phyloP scores from a whole-genome alignment of 2,113 vertebrate species.

The Mesitornis unicolor region DNA sequence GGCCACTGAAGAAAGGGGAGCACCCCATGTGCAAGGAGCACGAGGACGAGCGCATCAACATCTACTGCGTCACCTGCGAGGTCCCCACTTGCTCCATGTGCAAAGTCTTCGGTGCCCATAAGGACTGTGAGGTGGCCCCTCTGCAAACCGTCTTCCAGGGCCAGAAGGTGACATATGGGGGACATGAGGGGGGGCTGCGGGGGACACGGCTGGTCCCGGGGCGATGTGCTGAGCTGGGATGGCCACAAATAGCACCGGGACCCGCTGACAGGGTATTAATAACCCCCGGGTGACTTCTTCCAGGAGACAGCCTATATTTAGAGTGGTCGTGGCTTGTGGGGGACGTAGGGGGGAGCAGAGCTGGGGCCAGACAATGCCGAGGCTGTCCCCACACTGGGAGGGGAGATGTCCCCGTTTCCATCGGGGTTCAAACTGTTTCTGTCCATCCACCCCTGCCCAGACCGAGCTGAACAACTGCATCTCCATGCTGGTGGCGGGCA shows the following conservation, averaged over 20 bases:
- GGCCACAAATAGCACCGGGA: constrained; percentile 38
- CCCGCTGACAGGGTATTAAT: constrained; percentile 35
- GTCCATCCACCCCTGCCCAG: background rate
- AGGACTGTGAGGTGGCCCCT: constrained; percentile 93
- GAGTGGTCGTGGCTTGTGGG: background rate
- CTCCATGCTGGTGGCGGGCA: constrained; percentile 82
- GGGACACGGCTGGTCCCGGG: background rate
- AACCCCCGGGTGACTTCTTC: background rate
- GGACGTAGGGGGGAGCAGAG: background rate
- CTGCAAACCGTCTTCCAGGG: constrained; percentile 84
- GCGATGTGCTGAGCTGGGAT: constrained; percentile 48
- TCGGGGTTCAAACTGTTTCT: background rate
- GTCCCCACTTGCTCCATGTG: constrained; percentile 94
- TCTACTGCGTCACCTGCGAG: constrained; percentile 93
- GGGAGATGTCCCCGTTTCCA: background rate
- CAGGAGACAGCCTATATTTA: constrained; percentile 70
- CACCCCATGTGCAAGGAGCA: constrained; percentile 94
- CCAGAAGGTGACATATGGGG: constrained; percentile 73
- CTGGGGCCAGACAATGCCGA: background rate
- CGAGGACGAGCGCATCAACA: constrained; percentile 94
- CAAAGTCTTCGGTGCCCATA: constrained; percentile 93
- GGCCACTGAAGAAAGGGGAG: constrained; percentile 83
- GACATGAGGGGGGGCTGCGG: rapidly evolving
- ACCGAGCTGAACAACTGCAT: constrained; percentile 80
- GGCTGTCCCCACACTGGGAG: rapidly evolving